Percentiles rank a stretch among this genome's conserved stretches.
Evolutionary conservation across 2,113 vertebrate species (phyloP).

Genomic region (Leptosomus discolor): DNA sequence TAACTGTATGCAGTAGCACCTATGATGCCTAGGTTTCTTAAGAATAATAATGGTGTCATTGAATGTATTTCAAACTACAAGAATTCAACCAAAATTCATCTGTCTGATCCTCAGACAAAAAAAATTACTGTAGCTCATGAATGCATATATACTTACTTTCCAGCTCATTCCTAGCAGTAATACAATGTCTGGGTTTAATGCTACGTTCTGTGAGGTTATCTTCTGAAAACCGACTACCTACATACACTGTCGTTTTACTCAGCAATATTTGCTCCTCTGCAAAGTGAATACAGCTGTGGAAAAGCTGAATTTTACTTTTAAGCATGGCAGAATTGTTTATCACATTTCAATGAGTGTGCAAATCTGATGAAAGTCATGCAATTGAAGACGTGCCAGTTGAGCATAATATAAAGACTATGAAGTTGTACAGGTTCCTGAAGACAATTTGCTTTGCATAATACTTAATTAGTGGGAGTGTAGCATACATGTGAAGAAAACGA

Average conservation of each 20-base stretch:
- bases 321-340: background rate
- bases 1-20: background rate
- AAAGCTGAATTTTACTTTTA: background rate
- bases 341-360: rapidly evolving
- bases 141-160: background rate
- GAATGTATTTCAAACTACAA: background rate
- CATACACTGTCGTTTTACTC: background rate
- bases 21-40: background rate
- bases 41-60: background rate
- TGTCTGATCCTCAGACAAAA: background rate
- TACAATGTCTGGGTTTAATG: background rate
- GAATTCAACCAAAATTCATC: background rate
- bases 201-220: background rate
- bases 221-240: background rate
- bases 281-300: background rate
- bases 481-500: background rate
- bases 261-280: background rate
- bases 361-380: background rate
- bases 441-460: background rate
- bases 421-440: background rate
- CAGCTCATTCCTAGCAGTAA: background rate
- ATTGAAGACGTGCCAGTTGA: background rate
- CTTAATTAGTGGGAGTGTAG: background rate
- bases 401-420: background rate
- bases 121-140: background rate